phyloP scores from a whole-genome alignment of 2,888 invertebrate genomes.

The Volucella zonaria region DNA sequence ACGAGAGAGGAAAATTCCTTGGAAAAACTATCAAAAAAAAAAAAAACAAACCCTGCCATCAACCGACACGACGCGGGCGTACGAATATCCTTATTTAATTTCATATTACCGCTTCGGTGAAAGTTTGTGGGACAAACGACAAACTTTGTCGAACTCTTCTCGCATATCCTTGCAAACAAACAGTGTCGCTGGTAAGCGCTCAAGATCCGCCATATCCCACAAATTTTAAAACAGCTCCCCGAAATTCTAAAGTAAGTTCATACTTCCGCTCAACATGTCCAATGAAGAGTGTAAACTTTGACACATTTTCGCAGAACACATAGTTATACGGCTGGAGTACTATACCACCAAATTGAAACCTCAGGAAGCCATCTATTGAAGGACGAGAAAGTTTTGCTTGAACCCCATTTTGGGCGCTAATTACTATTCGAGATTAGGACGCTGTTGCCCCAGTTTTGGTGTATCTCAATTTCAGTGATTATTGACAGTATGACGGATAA shows the following conservation, averaged over 20 bases:
- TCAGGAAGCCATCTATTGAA: not conserved
- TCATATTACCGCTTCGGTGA: conserved; percentile 64
- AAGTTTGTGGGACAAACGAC: conserved; percentile 30
- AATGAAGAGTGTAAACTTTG: conserved; percentile 46
- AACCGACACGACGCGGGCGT: conserved; percentile 30
- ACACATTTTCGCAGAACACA: conserved; percentile 34
- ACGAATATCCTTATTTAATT: conserved; percentile 64
- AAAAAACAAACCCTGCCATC: too few species aligned
- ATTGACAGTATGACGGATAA: conserved; percentile 47
- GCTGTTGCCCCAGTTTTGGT: conserved; percentile 34
- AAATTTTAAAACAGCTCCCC: conserved; percentile 45
- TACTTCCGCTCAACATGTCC: conserved; percentile 62
- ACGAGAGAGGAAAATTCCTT: conserved; percentile 33
- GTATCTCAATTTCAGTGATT: conserved; percentile 10
- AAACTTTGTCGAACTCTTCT: conserved; percentile 53
- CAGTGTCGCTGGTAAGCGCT: conserved; percentile 39
- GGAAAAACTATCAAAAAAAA: conserved; percentile 36
- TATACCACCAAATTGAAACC: conserved; percentile 8
- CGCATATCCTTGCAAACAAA: conserved; percentile 64
- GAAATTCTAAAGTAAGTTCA: conserved; percentile 55
- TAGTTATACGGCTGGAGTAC: not conserved
- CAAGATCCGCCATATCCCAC: conserved; percentile 20
- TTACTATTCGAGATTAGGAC: conserved; percentile 24
- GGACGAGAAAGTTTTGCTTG: conserved; percentile 38
- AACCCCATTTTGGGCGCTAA: conserved; percentile 52